Evolutionary conservation across 2,113 vertebrate genomes (phyloP).

Genomic region (Pollimyrus isidori): DNA sequence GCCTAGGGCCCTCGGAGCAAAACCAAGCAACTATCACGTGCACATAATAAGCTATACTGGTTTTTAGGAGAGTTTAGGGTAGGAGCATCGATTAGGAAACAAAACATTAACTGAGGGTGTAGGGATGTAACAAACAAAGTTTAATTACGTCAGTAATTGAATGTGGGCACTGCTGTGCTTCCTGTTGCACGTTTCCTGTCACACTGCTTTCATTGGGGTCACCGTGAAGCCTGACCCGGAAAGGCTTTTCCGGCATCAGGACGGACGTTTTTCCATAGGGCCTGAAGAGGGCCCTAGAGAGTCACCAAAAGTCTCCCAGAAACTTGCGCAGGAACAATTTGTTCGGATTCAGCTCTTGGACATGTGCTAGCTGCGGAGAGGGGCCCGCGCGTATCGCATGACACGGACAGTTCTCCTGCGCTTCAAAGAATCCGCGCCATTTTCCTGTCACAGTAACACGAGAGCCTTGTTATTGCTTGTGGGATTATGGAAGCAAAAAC

Average conservation of each 20-base stretch:
- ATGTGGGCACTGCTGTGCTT: constrained; percentile 78
- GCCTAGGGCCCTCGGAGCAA: not conserved
- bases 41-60: not conserved
- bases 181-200: constrained; percentile 13
- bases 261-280: not conserved
- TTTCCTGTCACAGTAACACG: not conserved
- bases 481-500: constrained; percentile 9
- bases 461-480: constrained; percentile 11
- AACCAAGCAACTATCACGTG: not conserved
- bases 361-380: not conserved
- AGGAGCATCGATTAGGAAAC: not conserved
- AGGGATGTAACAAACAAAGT: constrained; percentile 51
- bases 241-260: not conserved
- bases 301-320: not conserved
- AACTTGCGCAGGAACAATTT: not conserved
- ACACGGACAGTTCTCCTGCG: not conserved
- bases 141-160: constrained; percentile 71
- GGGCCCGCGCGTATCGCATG: not conserved
- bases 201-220: not conserved
- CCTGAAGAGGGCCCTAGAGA: not conserved
- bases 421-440: not conserved
- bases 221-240: not conserved
- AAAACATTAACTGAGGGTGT: not conserved
- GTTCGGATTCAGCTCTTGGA: not conserved
- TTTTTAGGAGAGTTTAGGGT: not conserved